Base-by-base conservation (phyloP, 2,797 vertebrate genomes). In the Nothura maculosa region DNA sequence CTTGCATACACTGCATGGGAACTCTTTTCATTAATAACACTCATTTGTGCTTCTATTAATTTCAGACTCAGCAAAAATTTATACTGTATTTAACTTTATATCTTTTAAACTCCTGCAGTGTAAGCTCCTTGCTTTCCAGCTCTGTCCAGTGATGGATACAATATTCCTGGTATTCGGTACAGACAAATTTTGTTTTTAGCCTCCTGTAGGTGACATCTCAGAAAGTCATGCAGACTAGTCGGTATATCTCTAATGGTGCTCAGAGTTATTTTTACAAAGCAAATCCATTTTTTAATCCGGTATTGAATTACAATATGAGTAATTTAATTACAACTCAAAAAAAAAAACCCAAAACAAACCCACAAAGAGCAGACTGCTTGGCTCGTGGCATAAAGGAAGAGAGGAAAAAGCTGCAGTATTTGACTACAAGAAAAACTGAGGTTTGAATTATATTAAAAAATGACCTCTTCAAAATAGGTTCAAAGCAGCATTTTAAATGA, bases 201-300 rank as follows among this genome's bases (percentile, higher is more conserved):
- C 12, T 73, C 48, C 50, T 8, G 0, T 45, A 76, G 85, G 85
- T 78, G 47, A 32, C 15, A 32, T 17, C 77, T 81, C 77, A 63
- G 70, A 86, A 90, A 86, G 85, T 63, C 93, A 66, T 66, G 48
- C 66, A 87, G 93, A 84, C 92, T 75, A 50, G 62, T 62, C 87
- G 62, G 17, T 17, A 0, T 7, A 73, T 47, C 38, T 93, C 10
- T 50, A 90, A 87, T 40, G 43, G 68, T 47, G 73, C 32, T 74
- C 40, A 30, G 20, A 77, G 68, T 19, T 87, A 63, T 76, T 89
- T 93, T 85, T 90, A 82, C 50, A 85, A 74, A 73, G 10, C 40
- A 92, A 93, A 92, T 82, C 14, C 40, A 88, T 94, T 81, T 81
- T 77, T 66, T 85, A 92, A 60, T 79, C 43, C 9, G 4, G 4